Evolutionary conservation across 2,888 invertebrate genomes (phyloP).

Genomic region (Nomada lathburiana): DNA sequence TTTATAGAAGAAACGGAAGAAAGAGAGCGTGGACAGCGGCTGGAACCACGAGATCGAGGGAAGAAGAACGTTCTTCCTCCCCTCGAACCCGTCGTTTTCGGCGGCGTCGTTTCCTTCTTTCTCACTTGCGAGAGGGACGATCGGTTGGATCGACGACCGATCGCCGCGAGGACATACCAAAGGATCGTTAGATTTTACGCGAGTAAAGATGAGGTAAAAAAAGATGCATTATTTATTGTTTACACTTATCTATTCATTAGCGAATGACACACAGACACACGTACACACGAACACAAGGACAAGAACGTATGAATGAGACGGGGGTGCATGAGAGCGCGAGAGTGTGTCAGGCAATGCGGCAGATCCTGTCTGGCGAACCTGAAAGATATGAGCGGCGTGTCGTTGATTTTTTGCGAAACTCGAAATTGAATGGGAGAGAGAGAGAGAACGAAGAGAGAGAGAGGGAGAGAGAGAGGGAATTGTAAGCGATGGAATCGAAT

Average conservation of each 20-base stretch:
- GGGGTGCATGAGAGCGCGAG: slow-evolving; percentile 2
- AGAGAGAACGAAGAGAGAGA: slow-evolving; percentile 5
- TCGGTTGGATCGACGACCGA: slow-evolving; percentile 40
- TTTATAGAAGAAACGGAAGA: not conserved
- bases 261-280: slow-evolving; percentile 41
- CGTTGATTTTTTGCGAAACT: slow-evolving; percentile 42
- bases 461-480: slow-evolving; percentile 22
- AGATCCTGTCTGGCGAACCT: slow-evolving; percentile 70
- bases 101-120: slow-evolving; percentile 45
- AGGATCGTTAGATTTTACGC: slow-evolving; percentile 72
- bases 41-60: slow-evolving; percentile 18
- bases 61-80: not conserved
- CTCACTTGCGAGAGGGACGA: slow-evolving; percentile 8
- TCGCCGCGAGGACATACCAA: slow-evolving; percentile 73
- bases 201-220: slow-evolving; percentile 63
- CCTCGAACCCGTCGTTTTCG: slow-evolving; percentile 38
- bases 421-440: slow-evolving; percentile 29
- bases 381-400: slow-evolving; percentile 59
- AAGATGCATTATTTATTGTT: slow-evolving; percentile 77
- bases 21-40: not conserved
- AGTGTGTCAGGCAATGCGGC: not conserved
- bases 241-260: slow-evolving; percentile 74
- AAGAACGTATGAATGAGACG: not conserved
- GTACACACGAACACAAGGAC: slow-evolving; percentile 19
- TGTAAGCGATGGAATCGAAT: slow-evolving; percentile 79